Evolutionary conservation across 2,888 invertebrate species (phyloP), one percentile per base, ranked within the genome.

Genomic region (Microchrysa polita): DNA sequence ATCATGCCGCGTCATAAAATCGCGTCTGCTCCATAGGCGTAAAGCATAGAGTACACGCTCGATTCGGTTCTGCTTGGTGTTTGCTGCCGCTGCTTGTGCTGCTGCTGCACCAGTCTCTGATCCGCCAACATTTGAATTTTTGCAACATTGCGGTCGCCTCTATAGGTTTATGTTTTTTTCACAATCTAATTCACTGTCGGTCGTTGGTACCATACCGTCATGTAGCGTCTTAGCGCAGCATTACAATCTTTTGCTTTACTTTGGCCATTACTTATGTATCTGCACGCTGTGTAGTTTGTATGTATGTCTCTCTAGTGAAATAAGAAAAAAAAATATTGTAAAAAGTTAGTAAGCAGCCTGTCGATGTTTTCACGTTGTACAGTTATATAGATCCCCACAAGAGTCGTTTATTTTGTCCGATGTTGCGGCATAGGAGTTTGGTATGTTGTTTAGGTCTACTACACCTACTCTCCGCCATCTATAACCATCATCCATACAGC

Each of bases 341-440:
- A 48, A 34, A 34, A 34, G 48, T 12, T 7, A 12, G 48, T n/a
- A 48, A 48, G 16, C 48, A n/a, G 48, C 16, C 48, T 48, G 48
- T 48, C 48, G 48, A 48, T 57, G 18, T 57, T 57, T 57, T 59
- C 27, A 59, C 59, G 10, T 23, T 59, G 59, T 59, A 59, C 59
- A 59, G 59, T 59, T 59, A 59, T 34, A 34, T 23, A 20, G 59
- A 59, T 59, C 59, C n/a, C 27, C 20, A 27, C 23, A 59, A 59
- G n/a, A 23, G 59, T 23, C 23, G n/a, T 59, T 9, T 59, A 59
- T 23, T n/a, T 48, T n/a, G 16, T n/a, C 12, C 16, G 48, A 48
- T 48, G 48, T n/a, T 48, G 48, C 27, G 27, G 16, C 4, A 48
- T 48, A 48, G 48, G 12, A 34, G 27, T 34, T 34, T 34, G 27